phyloP scores from a whole-genome alignment of 2,888 invertebrate genomes.

The Tipula unca region DNA sequence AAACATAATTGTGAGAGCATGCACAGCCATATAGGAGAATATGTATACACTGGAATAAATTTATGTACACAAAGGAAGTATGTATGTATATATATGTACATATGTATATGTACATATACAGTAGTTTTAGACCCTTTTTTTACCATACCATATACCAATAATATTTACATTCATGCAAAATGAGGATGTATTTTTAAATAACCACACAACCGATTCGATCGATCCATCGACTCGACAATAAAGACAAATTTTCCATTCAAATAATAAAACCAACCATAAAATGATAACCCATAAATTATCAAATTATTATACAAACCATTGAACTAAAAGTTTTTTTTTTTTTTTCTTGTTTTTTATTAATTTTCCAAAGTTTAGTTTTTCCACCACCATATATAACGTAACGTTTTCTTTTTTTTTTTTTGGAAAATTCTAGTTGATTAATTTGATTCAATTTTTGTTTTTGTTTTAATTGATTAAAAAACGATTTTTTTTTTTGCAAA shows the following conservation, averaged over 20 bases:
- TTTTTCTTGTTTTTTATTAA: not conserved
- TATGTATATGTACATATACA: not conserved
- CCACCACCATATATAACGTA: not conserved
- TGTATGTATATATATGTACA: not conserved
- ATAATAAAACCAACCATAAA: constrained; percentile 4
- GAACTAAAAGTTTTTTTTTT: not conserved
- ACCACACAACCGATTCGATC: not conserved
- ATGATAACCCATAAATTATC: constrained; percentile 14
- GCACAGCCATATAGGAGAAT: not conserved
- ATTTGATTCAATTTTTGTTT: not conserved
- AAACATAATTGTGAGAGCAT: not conserved
- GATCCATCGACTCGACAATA: constrained; percentile 14
- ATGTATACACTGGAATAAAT: not conserved
- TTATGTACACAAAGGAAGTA: not conserved
- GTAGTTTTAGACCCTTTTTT: not conserved
- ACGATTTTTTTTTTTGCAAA: not conserved
- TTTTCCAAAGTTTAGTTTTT: not conserved
- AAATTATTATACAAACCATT: constrained; percentile 8
- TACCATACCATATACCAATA: not conserved
- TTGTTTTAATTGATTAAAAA: not conserved
- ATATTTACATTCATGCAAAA: not conserved
- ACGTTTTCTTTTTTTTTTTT: not conserved
- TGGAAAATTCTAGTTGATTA: not conserved
- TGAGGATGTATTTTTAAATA: not conserved
- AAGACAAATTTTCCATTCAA: constrained; percentile 14